Evolutionary conservation across 1,140 invertebrate species (phyloP).

Genomic region (Scaptomyza pallida): DNA sequence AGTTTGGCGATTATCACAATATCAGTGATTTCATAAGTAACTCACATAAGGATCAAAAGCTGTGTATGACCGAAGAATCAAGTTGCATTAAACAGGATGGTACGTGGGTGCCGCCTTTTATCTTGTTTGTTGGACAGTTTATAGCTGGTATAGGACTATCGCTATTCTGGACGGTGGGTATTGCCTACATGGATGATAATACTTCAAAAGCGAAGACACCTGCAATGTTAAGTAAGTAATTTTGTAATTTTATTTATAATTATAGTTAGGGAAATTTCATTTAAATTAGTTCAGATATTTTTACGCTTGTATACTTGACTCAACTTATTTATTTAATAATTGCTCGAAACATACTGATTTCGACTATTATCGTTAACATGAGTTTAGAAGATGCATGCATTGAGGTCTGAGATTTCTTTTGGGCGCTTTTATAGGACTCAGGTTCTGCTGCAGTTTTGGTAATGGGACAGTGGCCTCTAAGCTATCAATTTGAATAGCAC

Average conservation of each 20-base stretch:
- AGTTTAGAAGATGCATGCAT: no score
- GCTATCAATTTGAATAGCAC: no score
- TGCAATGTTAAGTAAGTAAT: constrained; percentile 86
- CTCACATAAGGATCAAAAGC: constrained; percentile 35
- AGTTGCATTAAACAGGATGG: constrained; percentile 69
- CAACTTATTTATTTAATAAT: no score
- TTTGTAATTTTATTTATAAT: neutral
- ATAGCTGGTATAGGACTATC: constrained; percentile 88
- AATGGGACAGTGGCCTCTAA: no score
- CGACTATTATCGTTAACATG: no score
- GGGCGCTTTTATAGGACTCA: no score
- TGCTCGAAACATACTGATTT: no score
- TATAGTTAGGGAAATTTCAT: no score
- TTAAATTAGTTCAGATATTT: no score
- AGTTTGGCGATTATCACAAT: constrained; percentile 84
- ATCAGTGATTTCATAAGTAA: constrained; percentile 45
- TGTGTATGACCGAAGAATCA: constrained; percentile 35
- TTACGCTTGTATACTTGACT: no score
- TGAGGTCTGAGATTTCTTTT: no score
- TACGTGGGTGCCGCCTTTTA: constrained; percentile 85
- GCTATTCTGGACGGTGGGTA: constrained; percentile 87
- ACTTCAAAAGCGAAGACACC: constrained; percentile 88
- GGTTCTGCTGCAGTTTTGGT: no score
- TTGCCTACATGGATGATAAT: constrained; percentile 89
- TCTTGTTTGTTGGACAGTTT: constrained; percentile 87